Evolutionary conservation across 2,888 invertebrate species (phyloP).

Genomic region (Chalcosyrphus nemorum): DNA sequence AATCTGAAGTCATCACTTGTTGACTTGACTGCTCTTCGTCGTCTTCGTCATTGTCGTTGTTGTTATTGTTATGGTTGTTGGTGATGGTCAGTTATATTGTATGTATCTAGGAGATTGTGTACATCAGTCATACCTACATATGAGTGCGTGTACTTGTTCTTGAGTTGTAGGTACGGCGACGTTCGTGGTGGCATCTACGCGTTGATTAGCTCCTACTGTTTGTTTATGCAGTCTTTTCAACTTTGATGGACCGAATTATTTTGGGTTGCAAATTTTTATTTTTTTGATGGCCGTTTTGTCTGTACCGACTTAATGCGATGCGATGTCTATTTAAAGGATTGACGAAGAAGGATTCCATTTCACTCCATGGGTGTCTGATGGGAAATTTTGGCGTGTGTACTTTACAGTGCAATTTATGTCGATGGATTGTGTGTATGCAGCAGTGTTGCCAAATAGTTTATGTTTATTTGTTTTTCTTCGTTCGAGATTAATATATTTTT

Average conservation of each 20-base stretch:
- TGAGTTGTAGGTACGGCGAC: background rate
- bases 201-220: slow-evolving; percentile 51
- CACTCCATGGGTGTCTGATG: slow-evolving; percentile 57
- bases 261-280: slow-evolving; percentile 38
- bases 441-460: slow-evolving; percentile 47
- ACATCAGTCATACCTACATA: slow-evolving; percentile 24
- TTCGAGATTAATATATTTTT: slow-evolving; percentile 30
- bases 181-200: slow-evolving; percentile 19
- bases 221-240: slow-evolving; percentile 41
- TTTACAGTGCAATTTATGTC: slow-evolving; percentile 42
- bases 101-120: slow-evolving; percentile 24
- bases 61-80: slow-evolving; percentile 60
- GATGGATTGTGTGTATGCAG: slow-evolving; percentile 14
- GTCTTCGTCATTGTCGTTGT: slow-evolving; percentile 32
- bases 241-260: slow-evolving; percentile 62
- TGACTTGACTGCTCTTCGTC: slow-evolving; percentile 63
- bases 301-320: background rate
- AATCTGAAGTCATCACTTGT: slow-evolving; percentile 73
- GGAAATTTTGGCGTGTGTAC: slow-evolving; percentile 21
- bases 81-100: slow-evolving; percentile 63
- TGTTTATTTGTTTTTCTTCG: slow-evolving; percentile 49
- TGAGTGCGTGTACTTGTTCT: slow-evolving; percentile 57
- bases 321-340: slow-evolving; percentile 56
- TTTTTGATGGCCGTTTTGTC: slow-evolving; percentile 40
- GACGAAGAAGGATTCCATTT: slow-evolving; percentile 43